These are phyloP conservation scores for Apis dorsata DNA, from an alignment of 1,140 invertebrate genomes.

Conservation along the genomic window DNA sequence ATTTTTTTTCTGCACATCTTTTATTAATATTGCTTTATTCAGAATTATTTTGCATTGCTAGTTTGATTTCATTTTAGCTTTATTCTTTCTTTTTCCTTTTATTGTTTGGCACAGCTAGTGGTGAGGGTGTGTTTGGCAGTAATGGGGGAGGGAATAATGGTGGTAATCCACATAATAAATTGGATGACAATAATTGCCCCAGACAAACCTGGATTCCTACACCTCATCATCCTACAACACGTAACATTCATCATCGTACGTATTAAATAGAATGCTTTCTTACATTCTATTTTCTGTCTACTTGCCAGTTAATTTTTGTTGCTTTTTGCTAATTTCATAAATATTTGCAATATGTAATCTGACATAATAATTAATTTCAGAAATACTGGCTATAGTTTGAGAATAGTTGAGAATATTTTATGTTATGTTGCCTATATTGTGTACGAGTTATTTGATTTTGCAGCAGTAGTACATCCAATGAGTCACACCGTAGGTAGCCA, in stretches of 20 bases:
- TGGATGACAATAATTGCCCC: conserved; percentile 79
- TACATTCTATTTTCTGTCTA: conserved; percentile 54
- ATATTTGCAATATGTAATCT: conserved; percentile 12
- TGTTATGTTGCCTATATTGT: conserved; percentile 60
- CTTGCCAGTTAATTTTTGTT: conserved; percentile 60
- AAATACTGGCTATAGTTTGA: conserved; percentile 37
- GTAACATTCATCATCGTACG: conserved; percentile 79
- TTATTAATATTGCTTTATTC: conserved; percentile 50
- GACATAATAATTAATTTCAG: conserved; percentile 47
- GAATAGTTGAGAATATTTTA: conserved; percentile 39
- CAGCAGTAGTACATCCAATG: conserved; percentile 78
- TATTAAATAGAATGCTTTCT: conserved; percentile 67
- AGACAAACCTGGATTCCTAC: conserved; percentile 79
- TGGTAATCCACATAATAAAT: conserved; percentile 76
- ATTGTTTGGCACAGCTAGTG: conserved; percentile 76
- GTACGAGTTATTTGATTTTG: conserved; percentile 68
- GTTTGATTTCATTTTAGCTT: conserved; percentile 68
- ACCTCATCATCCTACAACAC: conserved; percentile 76
- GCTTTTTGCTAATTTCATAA: conserved; percentile 42
- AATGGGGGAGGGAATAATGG: conserved; percentile 73
- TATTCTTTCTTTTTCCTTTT: conserved; percentile 72
- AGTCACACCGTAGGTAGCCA: conserved; percentile 75
- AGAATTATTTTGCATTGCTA: conserved; percentile 56
- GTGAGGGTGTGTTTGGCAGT: conserved; percentile 77
- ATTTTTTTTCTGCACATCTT: conserved; percentile 30